Conservation (phyloP, 2,888 invertebrate genomes). For the Cacoxenus indagator region DNA sequence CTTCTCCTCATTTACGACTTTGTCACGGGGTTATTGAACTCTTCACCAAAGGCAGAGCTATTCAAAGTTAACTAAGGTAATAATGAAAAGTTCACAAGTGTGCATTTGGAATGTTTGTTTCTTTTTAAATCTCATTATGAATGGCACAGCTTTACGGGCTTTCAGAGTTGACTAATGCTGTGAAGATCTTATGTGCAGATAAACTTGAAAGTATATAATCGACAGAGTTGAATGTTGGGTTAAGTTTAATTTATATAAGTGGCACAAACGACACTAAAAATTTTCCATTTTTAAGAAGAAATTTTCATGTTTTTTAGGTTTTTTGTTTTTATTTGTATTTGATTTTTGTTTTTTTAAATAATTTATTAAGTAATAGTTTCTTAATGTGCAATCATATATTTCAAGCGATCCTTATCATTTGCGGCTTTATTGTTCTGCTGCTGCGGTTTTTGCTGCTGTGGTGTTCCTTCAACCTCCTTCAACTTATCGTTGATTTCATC, state of each 20-base stretch:
- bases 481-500: slow-evolving; percentile 32
- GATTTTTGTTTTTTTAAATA: background rate
- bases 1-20: background rate
- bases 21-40: slow-evolving; percentile 8
- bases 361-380: background rate
- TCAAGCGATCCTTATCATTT: slow-evolving; percentile 40
- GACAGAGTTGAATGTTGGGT: too few species aligned
- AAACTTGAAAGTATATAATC: too few species aligned
- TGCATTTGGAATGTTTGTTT: background rate
- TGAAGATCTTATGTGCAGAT: too few species aligned
- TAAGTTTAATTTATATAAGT: too few species aligned
- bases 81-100: background rate
- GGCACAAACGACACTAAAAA: too few species aligned
- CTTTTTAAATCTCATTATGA: background rate
- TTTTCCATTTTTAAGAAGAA: too few species aligned
- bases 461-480: slow-evolving; percentile 24
- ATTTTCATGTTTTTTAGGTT: slow-evolving; percentile 7
- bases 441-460: slow-evolving; percentile 12
- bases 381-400: slow-evolving; percentile 39
- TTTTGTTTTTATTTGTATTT: slow-evolving; percentile 2
- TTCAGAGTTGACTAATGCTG: too few species aligned
- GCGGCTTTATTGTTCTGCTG: slow-evolving; percentile 22
- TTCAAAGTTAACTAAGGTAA: background rate
- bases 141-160: too few species aligned
- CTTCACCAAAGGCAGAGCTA: background rate